phyloP scores from a whole-genome alignment of 2,113 vertebrate genomes.

The Hystrix brachyura region DNA sequence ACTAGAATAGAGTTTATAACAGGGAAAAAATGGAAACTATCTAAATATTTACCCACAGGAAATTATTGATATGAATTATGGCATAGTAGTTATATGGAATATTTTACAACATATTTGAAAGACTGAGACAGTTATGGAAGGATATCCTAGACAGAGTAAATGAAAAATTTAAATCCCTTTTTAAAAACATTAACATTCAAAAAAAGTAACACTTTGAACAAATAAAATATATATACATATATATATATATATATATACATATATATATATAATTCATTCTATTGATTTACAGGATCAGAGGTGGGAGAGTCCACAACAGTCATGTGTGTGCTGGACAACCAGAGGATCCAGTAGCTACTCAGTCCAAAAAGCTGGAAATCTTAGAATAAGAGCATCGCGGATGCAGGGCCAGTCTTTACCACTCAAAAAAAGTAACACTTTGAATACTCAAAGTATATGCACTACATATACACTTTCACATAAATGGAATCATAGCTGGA shows the following conservation, averaged over 20 bases:
- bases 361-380: background rate
- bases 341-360: background rate
- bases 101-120: conserved; percentile 55
- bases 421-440: background rate
- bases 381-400: background rate
- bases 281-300: background rate
- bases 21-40: conserved; percentile 17
- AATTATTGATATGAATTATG: conserved; percentile 25
- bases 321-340: background rate
- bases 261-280: background rate
- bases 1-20: conserved; percentile 15
- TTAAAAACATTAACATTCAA: background rate
- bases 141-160: background rate
- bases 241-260: background rate
- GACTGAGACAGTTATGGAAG: conserved; percentile 14
- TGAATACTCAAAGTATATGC: background rate
- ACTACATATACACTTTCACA: background rate
- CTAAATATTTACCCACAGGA: background rate
- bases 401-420: background rate
- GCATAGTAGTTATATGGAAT: background rate
- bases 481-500: background rate
- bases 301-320: background rate
- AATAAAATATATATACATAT: background rate
- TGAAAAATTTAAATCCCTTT: background rate
- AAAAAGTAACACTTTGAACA: conserved; percentile 23